Conservation (phyloP, 2,113 vertebrate genomes). For the Mixornis gularis region DNA sequence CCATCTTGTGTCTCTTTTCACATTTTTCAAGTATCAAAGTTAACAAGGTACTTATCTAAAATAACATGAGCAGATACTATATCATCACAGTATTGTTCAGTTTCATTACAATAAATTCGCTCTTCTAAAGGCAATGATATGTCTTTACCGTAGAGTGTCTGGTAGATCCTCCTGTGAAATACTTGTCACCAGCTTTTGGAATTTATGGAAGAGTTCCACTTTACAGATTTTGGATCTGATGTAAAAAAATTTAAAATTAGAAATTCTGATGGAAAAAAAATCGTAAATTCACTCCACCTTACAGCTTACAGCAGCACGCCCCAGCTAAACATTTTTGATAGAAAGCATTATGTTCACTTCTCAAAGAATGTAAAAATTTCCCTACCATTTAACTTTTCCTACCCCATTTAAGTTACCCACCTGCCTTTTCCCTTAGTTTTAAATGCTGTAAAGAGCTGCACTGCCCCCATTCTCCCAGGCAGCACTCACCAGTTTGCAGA, state of each 20-base stretch:
- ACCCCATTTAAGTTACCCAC: background rate
- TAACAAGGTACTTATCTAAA: background rate
- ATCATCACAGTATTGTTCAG: background rate
- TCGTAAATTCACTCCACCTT: background rate
- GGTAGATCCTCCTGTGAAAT: slow-evolving; percentile 75
- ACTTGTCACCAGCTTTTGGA: slow-evolving; percentile 77
- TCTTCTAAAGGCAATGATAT: background rate
- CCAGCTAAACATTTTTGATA: background rate
- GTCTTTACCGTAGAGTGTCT: slow-evolving; percentile 81
- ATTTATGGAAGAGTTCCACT: slow-evolving; percentile 84
- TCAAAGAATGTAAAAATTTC: background rate
- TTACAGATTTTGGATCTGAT: slow-evolving; percentile 89
- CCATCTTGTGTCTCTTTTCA: background rate
- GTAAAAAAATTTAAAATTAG: background rate
- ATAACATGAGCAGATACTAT: background rate
- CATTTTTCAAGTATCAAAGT: background rate
- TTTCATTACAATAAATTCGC: background rate
- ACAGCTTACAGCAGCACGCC: background rate
- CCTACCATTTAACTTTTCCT: background rate
- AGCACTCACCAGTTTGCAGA: background rate
- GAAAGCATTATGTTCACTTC: background rate
- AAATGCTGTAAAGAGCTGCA: background rate
- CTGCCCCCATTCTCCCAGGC: background rate
- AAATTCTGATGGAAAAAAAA: background rate
- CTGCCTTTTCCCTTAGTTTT: background rate